Base-by-base conservation (phyloP, 2,113 vertebrate species). In the Columbina picui region DNA sequence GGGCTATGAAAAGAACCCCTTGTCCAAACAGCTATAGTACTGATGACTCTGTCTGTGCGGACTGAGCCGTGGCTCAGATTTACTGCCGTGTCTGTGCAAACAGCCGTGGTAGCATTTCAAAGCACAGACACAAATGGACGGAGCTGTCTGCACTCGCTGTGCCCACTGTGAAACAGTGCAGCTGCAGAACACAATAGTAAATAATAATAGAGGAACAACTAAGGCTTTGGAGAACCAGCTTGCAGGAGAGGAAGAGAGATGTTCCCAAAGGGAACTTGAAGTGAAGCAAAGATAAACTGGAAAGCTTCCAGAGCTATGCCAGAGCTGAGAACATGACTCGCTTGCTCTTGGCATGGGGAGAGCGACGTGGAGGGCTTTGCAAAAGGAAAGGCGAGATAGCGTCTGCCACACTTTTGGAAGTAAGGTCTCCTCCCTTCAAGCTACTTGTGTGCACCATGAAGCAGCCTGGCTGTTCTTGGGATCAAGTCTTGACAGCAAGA, bases 211-310 rank as follows among this genome's bases (percentile, higher is more conserved):
- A 26, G 91, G 73, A 61, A 49, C 87, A 59, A 52, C 11, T 64
- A 76, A n/a, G 63, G 73, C 63, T 87, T n/a, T 71, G 80, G 84
- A 78, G 47, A 9, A 63, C 27, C 61, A 26, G 53, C 74, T 55
- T 25, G 34, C 22, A 20, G 82, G 56, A 88, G 56, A 25, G 70
- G 49, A 6, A 27, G 61, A 39, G 34, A n/a, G 81, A 63, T 71
- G 81, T 14, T 95, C 87, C 90, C 87, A 57, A n/a, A 36, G 87
- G 92, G 84, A 77, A 61, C 13, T 4, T 9, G 57, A 73, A 75
- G 76, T 11, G n/a, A 70, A 73, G 80, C 63, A 32, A 70, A 14
- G 65, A 78, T 4, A 41, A 52, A 4, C 29, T 63, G 87, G 90
- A 71, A 50, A 39, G 52, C 17, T 10, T 64, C 70, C 83, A 75